Base-by-base conservation (phyloP, 2,888 invertebrate genomes). In the Amiota mariae region DNA sequence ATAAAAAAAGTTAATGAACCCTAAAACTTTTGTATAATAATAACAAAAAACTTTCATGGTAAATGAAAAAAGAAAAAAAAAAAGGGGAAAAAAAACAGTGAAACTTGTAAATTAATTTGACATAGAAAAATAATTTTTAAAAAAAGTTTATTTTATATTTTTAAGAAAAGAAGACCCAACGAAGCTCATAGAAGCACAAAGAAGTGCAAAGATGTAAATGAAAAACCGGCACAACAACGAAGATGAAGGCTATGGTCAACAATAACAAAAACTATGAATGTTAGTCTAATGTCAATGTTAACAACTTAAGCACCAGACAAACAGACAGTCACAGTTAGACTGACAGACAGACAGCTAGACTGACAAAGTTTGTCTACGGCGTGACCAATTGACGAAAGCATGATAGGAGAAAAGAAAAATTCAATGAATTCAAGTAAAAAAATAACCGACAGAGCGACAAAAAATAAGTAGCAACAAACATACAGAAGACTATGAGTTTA, bases 101-200 rank as follows among this genome's bases (percentile, higher is more conserved):
- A 78, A 77, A 84, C 75, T 82, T 82, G 85, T 85, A 80, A 81
- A 84, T 82, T 84, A 78, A 77, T 79, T 82, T 81, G 80, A 81
- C 81, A 85, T 75, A 79, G 77, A 84, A 80, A 80, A 78, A 18
- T 70, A 48, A 48, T 48, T 76, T 74, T 70, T 59, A 74, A 51
- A 72, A 68, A 75, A 75, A 8, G n/a, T 36, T 13, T 36, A n/a
- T 61, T 57, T 18, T 10, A 8, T 59, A 20, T 18, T 54, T 59
- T 15, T 59, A 20, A 18, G 59, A 20, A 59, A 20, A 59, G 20
- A 59, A 20, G n/a, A 48, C 56, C 51, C 15, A 20, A 49, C 51
- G n/a, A 36, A 63, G 24, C 13, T 13, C 13, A 54, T 24, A 72
- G 59, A 20, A 59, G 36, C 36, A 36, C 36, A 36, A 36, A 36